Evolutionary conservation across 2,113 vertebrate species (phyloP).

Genomic region (Nothobranchius kuhntae): DNA sequence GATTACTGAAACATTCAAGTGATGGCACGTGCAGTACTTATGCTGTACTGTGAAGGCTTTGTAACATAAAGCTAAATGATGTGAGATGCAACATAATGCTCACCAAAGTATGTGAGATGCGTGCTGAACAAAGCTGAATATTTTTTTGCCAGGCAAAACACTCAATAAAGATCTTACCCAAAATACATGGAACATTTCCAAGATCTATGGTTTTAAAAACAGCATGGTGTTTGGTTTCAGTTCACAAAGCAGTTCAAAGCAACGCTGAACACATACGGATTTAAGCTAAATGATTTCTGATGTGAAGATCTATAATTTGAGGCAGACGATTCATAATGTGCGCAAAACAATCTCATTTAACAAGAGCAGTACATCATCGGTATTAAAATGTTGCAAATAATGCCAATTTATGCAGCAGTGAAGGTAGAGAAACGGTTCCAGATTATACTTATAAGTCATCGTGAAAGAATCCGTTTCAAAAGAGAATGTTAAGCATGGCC

Average conservation of each 20-base stretch:
- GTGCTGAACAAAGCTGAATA: conserved; percentile 49
- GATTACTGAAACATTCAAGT: conserved; percentile 5
- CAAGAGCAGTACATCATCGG: conserved; percentile 39
- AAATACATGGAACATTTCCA: conserved; percentile 28
- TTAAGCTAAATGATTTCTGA: conserved; percentile 27
- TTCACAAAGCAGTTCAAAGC: conserved; percentile 41
- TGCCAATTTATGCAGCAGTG: conserved; percentile 26
- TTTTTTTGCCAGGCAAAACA: conserved; percentile 43
- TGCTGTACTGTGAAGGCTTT: conserved; percentile 36
- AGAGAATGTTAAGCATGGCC: not conserved
- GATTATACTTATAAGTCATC: not conserved
- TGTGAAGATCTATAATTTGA: conserved; percentile 34
- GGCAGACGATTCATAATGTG: conserved; percentile 55
- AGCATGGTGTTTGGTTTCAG: conserved; percentile 28
- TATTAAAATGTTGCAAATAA: conserved; percentile 24
- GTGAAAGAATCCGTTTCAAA: conserved; percentile 1
- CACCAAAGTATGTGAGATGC: conserved; percentile 68
- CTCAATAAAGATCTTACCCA: conserved; percentile 45
- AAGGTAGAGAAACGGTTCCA: conserved; percentile 11
- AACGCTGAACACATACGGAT: conserved; percentile 37
- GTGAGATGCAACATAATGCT: conserved; percentile 48
- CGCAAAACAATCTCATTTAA: conserved; percentile 46
- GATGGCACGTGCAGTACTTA: conserved; percentile 46
- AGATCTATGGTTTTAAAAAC: conserved; percentile 36
- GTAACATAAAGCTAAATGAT: conserved; percentile 63